Evolutionary conservation across 1,140 invertebrate species (phyloP).

Genomic region (Nephila pilipes): DNA sequence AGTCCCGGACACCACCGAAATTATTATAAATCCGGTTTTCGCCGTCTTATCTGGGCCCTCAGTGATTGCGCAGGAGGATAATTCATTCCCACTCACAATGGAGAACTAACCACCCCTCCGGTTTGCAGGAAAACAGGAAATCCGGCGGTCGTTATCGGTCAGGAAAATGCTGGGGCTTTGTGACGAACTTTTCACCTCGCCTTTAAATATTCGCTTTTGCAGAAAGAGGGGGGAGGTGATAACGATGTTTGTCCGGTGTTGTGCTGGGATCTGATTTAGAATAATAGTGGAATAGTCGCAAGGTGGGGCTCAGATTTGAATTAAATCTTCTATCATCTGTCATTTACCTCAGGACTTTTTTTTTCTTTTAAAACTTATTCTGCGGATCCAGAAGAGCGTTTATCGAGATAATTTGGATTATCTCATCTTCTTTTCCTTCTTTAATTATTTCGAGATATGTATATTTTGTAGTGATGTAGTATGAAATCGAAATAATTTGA

Average conservation of each 20-base stretch:
- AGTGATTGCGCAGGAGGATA: neutral
- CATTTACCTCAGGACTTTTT: too few species aligned
- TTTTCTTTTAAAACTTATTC: too few species aligned
- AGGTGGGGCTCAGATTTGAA: too few species aligned
- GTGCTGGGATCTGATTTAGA: neutral
- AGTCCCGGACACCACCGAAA: neutral
- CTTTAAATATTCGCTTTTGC: neutral
- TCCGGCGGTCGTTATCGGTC: neutral
- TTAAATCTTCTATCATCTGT: too few species aligned
- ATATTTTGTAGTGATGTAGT: too few species aligned
- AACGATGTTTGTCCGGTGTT: neutral
- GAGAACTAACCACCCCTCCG: neutral
- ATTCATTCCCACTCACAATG: neutral
- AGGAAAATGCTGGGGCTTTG: neutral
- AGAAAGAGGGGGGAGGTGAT: neutral
- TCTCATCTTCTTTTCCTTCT: too few species aligned
- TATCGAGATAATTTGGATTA: too few species aligned
- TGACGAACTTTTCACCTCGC: neutral
- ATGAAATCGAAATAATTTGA: too few species aligned
- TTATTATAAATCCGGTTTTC: constrained; percentile 16
- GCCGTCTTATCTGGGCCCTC: neutral
- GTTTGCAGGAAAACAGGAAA: neutral
- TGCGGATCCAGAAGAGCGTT: too few species aligned
- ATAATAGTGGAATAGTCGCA: neutral
- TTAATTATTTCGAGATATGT: too few species aligned